These are phyloP conservation scores for Scaptodrosophila latifasciaeformis DNA, from an alignment of 2,888 invertebrate species.

Conservation along the genomic window DNA sequence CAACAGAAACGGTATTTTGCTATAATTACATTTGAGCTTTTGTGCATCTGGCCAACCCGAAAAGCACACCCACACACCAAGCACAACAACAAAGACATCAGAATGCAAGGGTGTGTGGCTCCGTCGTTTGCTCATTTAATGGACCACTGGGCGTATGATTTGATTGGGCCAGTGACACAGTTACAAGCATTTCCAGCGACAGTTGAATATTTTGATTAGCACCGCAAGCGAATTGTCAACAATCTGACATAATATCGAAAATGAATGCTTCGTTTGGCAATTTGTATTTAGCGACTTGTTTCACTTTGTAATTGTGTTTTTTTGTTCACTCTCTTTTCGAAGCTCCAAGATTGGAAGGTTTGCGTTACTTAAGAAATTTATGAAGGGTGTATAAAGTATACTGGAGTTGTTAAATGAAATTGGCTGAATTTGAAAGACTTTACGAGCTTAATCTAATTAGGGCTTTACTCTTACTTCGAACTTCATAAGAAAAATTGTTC, in stretches of 20 bases:
- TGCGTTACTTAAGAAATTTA: too few species aligned
- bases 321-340: too few species aligned
- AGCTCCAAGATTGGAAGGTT: too few species aligned
- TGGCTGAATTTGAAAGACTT: too few species aligned
- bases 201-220: constrained; percentile 64
- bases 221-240: constrained; percentile 48
- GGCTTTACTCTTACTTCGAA: too few species aligned
- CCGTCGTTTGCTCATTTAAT: constrained; percentile 70
- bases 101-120: constrained; percentile 14
- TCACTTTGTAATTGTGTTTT: too few species aligned
- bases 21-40: constrained; percentile 61
- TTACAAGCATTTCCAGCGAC: constrained; percentile 26
- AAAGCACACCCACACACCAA: too few species aligned
- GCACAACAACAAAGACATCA: too few species aligned
- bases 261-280: constrained; percentile 57
- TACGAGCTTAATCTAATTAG: too few species aligned
- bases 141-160: constrained; percentile 73
- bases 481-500: too few species aligned
- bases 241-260: constrained; percentile 45
- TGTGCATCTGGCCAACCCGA: constrained; percentile 23
- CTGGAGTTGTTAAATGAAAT: too few species aligned
- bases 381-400: too few species aligned
- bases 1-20: constrained; percentile 44
- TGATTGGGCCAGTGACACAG: constrained; percentile 67
- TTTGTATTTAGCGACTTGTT: constrained; percentile 40